phyloP scores from a whole-genome alignment of 2,888 invertebrate species.

The Oscheius sp. region DNA sequence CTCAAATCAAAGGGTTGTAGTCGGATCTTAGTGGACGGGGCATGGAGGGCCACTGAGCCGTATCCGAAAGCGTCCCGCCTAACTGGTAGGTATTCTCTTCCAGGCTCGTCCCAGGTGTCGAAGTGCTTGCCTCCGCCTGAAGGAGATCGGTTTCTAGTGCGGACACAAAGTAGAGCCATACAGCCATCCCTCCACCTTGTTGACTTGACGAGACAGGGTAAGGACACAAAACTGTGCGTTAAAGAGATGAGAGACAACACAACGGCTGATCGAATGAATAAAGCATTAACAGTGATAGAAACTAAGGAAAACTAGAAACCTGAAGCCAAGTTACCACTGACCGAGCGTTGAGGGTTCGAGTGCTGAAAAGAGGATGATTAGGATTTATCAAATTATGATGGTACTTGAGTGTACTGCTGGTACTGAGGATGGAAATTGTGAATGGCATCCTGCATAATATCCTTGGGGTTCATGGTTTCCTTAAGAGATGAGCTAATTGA shows the following conservation, averaged over 20 bases:
- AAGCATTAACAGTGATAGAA: conserved; percentile 16
- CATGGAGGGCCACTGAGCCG: conserved; percentile 46
- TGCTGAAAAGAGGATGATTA: conserved; percentile 62
- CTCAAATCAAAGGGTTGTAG: conserved; percentile 48
- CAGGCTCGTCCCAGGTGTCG: conserved; percentile 12
- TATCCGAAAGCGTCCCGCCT: conserved; percentile 33
- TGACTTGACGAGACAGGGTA: conserved; percentile 1
- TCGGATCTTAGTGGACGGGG: conserved; percentile 45
- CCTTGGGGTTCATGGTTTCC: conserved; percentile 81
- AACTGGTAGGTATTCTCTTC: conserved; percentile 33
- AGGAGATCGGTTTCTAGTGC: background rate
- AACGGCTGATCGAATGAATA: conserved; percentile 21
- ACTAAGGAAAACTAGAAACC: conserved; percentile 42
- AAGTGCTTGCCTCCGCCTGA: conserved; percentile 28
- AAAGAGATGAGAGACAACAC: conserved; percentile 14
- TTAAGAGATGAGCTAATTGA: conserved; percentile 98
- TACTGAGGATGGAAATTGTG: conserved; percentile 91
- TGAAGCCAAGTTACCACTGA: conserved; percentile 62
- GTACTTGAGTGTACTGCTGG: conserved; percentile 92
- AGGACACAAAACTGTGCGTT: conserved; percentile 8
- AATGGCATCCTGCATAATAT: conserved; percentile 99
- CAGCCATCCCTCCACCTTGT: conserved; percentile 13
- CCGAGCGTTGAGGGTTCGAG: conserved; percentile 72
- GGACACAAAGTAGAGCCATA: background rate
- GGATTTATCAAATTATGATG: background rate